Conservation (phyloP, 2,797 vertebrate genomes). For the Anomalospiza imberbis region DNA sequence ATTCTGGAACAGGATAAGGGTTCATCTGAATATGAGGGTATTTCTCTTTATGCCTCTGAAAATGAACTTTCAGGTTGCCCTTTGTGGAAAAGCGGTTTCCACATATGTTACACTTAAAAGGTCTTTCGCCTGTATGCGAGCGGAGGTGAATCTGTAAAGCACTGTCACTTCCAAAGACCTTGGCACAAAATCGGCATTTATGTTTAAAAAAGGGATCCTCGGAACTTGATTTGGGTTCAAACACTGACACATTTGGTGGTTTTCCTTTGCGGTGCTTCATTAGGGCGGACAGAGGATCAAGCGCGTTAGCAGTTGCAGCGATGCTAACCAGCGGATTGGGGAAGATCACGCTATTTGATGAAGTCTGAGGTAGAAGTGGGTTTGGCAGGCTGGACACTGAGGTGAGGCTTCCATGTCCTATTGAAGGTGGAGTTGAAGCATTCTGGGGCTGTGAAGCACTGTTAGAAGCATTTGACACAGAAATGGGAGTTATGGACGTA, state of each 20-base stretch:
- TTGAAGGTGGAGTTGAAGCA: conserved; percentile 83
- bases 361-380: conserved; percentile 95
- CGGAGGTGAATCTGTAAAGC: conserved; percentile 98
- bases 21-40: conserved; percentile 99
- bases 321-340: conserved; percentile 98
- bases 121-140: conserved; percentile 97
- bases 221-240: conserved; percentile 94
- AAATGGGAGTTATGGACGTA: conserved; percentile 77
- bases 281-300: conserved; percentile 92
- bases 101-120: conserved; percentile 99
- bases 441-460: conserved; percentile 81
- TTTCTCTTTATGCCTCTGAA: conserved; percentile 99
- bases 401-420: conserved; percentile 86
- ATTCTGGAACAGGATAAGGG: conserved; percentile 98
- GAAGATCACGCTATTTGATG: conserved; percentile 96
- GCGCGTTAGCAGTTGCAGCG: conserved; percentile 94
- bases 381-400: conserved; percentile 88
- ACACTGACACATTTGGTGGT: conserved; percentile 96
- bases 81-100: conserved; percentile 99
- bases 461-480: conserved; percentile 72
- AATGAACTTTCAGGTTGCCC: conserved; percentile 98
- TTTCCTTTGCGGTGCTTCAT: conserved; percentile 99
- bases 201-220: conserved; percentile 99
- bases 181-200: conserved; percentile 99
- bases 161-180: conserved; percentile 99